These are phyloP conservation scores for Ganaspis sp. DNA, from an alignment of 1,140 invertebrate genomes.

Conservation along the genomic window DNA sequence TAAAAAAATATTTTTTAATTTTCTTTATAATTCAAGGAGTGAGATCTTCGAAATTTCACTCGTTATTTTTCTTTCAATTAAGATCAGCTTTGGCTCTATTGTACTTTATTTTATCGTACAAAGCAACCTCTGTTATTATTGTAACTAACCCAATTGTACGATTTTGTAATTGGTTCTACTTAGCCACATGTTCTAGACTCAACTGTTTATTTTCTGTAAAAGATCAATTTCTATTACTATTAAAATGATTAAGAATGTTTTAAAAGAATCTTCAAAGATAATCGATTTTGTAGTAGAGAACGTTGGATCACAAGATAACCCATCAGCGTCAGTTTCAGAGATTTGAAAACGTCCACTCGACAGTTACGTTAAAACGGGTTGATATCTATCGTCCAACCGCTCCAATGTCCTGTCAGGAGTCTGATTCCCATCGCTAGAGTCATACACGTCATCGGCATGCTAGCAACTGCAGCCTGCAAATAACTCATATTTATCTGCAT, in stretches of 20 bases:
- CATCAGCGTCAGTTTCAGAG: constrained; percentile 73
- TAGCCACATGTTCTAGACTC: too few relatives aligned
- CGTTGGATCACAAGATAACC: constrained; percentile 60
- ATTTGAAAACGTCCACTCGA: constrained; percentile 67
- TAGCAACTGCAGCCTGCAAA: constrained; percentile 57
- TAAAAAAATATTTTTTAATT: too few relatives aligned
- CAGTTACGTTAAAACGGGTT: constrained; percentile 71
- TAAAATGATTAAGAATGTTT: neutral
- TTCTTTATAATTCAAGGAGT: too few relatives aligned
- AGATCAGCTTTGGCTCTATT: too few relatives aligned
- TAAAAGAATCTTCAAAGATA: neutral
- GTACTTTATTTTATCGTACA: too few relatives aligned
- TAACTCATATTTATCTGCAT: constrained; percentile 71
- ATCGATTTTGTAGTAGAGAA: neutral
- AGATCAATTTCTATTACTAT: too few relatives aligned
- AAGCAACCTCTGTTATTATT: too few relatives aligned
- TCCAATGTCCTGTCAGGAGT: constrained; percentile 69
- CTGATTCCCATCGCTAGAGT: constrained; percentile 67
- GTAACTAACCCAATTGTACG: too few relatives aligned
- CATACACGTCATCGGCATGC: constrained; percentile 70
- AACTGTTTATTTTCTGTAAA: too few relatives aligned
- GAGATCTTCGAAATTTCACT: too few relatives aligned
- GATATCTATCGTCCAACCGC: constrained; percentile 66
- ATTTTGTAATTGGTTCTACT: too few relatives aligned
- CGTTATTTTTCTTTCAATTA: too few relatives aligned